Evolutionary conservation across 2,113 vertebrate species (phyloP), one percentile per base, ranked within the genome.

Genomic region (Amia ocellicauda): DNA sequence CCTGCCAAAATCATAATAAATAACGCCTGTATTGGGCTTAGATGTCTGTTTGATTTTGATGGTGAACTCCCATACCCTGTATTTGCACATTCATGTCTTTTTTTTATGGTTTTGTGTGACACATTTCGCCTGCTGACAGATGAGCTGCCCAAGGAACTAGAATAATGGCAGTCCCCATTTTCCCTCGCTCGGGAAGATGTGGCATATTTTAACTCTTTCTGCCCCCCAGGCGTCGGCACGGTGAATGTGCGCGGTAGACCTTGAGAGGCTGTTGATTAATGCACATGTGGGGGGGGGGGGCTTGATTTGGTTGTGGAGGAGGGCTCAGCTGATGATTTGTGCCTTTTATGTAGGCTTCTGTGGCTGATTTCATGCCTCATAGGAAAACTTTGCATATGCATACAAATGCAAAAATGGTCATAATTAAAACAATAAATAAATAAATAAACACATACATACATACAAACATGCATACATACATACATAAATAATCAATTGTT

Each of bases 221-320:
- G 5, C 41, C 17, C 59, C 50, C 51, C 29, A 36, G 61, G n/a
- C 26, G 41, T 51, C 20, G n/a, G 51, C 58, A 57, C 16, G 59
- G 8, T 3, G 27, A 57, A 31, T 47, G 41, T 42, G 53, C 10
- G 51, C 56, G 60, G 56, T 60, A 63, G 66, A 68, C 57, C 61
- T 43, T 24, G 28, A 71, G 66, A 64, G 53, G 52, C 52, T 59
- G 63, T 61, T 71, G 65, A 74, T 69, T 63, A 67, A 76, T 64
- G 59, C 27, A 28, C 54, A 69, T 58, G 41, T 58, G 50, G 23
- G 59, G 41, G 31, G 67, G 50, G 58, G 59, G 60, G 58, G 40
- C 41, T 61, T 58, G 61, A 29, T 47, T 54, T 52, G 41, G 29
- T 57, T 19, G 26, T 20, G 29, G 27, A 43, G 69, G 56, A 4